Evolutionary conservation across 2,113 vertebrate species (phyloP), one percentile per base, ranked within the genome.

Genomic region (Agelaius tricolor): DNA sequence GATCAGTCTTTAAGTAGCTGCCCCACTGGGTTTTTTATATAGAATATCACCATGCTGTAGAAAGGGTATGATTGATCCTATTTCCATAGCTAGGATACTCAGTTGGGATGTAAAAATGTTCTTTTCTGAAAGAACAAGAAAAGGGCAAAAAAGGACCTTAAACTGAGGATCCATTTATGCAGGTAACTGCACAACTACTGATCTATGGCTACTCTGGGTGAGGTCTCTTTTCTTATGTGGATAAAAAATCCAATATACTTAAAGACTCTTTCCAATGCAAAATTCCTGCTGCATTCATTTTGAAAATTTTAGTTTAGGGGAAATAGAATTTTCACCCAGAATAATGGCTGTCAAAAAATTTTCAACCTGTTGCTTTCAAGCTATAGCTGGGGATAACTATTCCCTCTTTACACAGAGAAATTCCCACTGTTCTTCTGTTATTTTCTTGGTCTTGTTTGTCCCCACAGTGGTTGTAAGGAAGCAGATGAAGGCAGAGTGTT

Each of bases 381-480:
- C 4, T 62, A 15, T 41, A 1, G 1, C 17, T 78, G 7, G 58
- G 62, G n/a, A 35, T 54, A 78, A 78, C 9, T 58, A 78, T 46
- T 14, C 8, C 7, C 10, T 66, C 17, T 63, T 75, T 59, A 51
- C 15, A n/a, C 0, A 62, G 44, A 41, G n/a, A 6, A 74, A 3
- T 12, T 30, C 30, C 12, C 37, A 9, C 37, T 71, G 4, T 69
- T 55, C 43, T 73, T 54, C 54, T 43, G 28, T 52, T 82, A 21
- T 63, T 47, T 49, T 76, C 13, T 46, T 59, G 52, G 13, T 41
- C 39, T 86, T 83, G 20, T 86, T 80, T 89, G 49, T 85, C 18
- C 49, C 54, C 22, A 78, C 27, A 39, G 5, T 0, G 0, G 1
- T 2, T 79, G 4, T 49, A 79, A 71, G 20, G n/a, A 76, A 57